A percentile compares a stretch with the other conserved stretches of the same genome.
Evolutionary conservation across 2,113 vertebrate genomes (phyloP).

Genomic region (Potamarius usumacintae): DNA sequence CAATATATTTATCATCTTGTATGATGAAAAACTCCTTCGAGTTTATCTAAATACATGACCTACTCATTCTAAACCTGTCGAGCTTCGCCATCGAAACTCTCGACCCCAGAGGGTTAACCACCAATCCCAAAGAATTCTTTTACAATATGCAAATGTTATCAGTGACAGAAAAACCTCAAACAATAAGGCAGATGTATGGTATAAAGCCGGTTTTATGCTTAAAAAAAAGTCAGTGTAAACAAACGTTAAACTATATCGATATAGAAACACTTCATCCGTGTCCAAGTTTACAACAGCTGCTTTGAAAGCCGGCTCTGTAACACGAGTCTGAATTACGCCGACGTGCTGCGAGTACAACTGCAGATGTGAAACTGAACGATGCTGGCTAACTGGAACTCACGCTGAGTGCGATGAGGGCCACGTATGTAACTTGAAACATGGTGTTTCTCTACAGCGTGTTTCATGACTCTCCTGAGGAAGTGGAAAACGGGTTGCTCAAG

Average conservation of each 20-base stretch:
- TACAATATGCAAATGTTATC: not conserved
- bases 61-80: too few relatives aligned
- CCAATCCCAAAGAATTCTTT: not conserved
- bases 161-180: not conserved
- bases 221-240: not conserved
- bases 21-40: too few relatives aligned
- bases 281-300: not conserved
- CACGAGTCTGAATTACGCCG: not conserved
- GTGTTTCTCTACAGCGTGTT: conserved; percentile 36
- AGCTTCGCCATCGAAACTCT: too few relatives aligned
- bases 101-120: not conserved
- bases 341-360: not conserved
- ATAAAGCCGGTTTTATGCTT: not conserved
- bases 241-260: not conserved
- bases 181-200: not conserved
- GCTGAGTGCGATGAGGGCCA: not conserved
- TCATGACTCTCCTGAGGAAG: conserved; percentile 55
- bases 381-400: not conserved
- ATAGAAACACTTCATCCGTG: not conserved
- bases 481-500: conserved; percentile 72
- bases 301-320: not conserved
- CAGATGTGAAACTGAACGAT: not conserved
- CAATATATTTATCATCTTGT: too few relatives aligned
- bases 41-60: too few relatives aligned
- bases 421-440: conserved; percentile 35